Conservation (phyloP, 2,797 vertebrate genomes). For the Thamnophis elegans region DNA sequence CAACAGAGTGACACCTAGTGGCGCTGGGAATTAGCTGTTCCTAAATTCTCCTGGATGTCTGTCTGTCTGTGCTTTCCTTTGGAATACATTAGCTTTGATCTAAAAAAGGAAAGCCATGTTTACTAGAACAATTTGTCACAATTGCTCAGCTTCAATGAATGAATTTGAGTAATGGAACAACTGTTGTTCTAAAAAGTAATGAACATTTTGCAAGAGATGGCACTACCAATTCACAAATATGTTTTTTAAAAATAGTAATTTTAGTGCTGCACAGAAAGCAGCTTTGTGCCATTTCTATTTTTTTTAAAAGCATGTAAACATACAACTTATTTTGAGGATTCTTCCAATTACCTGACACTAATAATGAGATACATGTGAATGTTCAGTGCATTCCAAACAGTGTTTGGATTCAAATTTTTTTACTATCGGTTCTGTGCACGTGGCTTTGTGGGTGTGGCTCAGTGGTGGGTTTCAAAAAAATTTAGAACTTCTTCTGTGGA, state of each 20-base stretch:
- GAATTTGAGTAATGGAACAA: not conserved
- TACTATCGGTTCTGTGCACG: no score
- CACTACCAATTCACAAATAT: not conserved
- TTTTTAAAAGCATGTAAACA: not conserved
- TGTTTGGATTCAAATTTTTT: no score
- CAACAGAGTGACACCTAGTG: conserved; percentile 23
- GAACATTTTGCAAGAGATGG: not conserved
- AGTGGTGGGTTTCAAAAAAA: no score
- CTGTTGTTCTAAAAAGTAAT: not conserved
- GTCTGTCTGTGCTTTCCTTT: not conserved
- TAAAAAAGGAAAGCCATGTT: not conserved
- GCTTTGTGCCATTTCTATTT: not conserved
- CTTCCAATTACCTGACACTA: not conserved
- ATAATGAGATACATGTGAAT: not conserved
- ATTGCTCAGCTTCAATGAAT: not conserved
- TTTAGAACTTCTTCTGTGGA: no score
- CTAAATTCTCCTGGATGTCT: not conserved
- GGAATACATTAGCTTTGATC: not conserved
- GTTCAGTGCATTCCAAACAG: no score
- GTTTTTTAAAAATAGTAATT: not conserved
- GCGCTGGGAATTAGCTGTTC: not conserved
- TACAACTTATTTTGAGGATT: not conserved
- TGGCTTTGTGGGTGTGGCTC: no score
- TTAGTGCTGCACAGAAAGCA: not conserved
- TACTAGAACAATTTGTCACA: conserved; percentile 5